Evolutionary conservation across 2,888 invertebrate species (phyloP), one percentile per base, ranked within the genome.

Genomic region (Adelphocoris suturalis): DNA sequence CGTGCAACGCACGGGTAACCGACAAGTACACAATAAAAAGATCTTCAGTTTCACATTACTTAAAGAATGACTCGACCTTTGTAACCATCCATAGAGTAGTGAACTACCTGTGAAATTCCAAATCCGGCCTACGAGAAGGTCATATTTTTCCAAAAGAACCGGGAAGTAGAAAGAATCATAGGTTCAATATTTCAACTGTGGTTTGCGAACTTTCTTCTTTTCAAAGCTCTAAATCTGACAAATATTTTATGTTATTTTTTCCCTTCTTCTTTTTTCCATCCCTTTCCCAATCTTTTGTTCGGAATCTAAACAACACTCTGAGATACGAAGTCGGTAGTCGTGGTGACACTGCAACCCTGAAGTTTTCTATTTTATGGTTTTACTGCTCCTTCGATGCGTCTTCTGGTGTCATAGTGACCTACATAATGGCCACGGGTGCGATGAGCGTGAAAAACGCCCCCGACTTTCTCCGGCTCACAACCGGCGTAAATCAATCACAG

Each of bases 281-380:
- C n/a, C n/a, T n/a, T n/a, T 57, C 19, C n/a, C 11, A 57, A 57
- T 0, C 57, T 14, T 57, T n/a, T 14, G 57, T 57, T n/a, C 7
- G 57, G 57, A n/a, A 57, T n/a, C 19, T 57, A n/a, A 57, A 57
- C 57, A 57, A 57, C 57, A 13, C 57, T n/a, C 16, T 0, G 14
- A 0, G 2, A 5, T 37, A 37, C 7, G 37, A 37, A 37, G 37
- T 37, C 68, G 68, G 68, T 68, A 68, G 68, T 23, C 7, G 68
- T 23, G 68, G 68, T 68, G 68, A 68, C 23, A 68, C 68, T 23
- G 19, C 23, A 68, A 19, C 61, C 68, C 68, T 23, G 19, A n/a
- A 68, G 68, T 68, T 68, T 68, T 68, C 68, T 23, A 68, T 68
- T 68, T 68, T 68, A 68, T 68, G 68, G 68, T 68, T 68, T 68